A percentile compares a stretch with the other conserved stretches of the same genome.
Conservation (phyloP, 1,140 invertebrate genomes). For the Bombus ignitus region DNA sequence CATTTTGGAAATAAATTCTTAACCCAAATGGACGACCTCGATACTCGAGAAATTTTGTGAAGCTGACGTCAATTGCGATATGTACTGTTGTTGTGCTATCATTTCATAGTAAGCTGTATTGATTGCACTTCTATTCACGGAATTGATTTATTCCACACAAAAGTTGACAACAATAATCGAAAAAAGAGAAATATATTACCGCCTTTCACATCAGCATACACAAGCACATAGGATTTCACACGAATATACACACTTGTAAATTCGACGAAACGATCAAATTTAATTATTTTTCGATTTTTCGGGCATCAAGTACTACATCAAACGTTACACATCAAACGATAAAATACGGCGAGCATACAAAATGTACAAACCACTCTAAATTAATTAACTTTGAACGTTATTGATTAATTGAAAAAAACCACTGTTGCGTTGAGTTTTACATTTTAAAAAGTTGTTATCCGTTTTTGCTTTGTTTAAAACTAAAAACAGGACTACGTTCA, state of each 20-base stretch:
- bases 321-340: background rate
- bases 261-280: background rate
- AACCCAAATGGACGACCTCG: constrained; percentile 26
- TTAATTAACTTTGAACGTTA: constrained; percentile 12
- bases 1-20: constrained; percentile 12
- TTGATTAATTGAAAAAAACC: background rate
- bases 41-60: constrained; percentile 19
- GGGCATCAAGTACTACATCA: background rate
- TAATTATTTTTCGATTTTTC: constrained; percentile 13
- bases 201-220: too few relatives aligned
- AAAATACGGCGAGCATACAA: background rate
- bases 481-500: fast-evolving
- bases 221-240: background rate
- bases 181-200: too few relatives aligned
- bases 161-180: background rate
- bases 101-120: background rate
- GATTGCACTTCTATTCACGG: background rate
- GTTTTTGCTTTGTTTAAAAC: too few relatives aligned
- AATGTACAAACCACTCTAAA: background rate
- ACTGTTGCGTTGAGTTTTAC: background rate
- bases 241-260: background rate
- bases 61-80: constrained; percentile 26
- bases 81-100: background rate
- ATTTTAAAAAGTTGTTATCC: background rate
- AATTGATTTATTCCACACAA: background rate